Conservation (phyloP, 2,113 vertebrate genomes). For the Crotophaga sulcirostris region DNA sequence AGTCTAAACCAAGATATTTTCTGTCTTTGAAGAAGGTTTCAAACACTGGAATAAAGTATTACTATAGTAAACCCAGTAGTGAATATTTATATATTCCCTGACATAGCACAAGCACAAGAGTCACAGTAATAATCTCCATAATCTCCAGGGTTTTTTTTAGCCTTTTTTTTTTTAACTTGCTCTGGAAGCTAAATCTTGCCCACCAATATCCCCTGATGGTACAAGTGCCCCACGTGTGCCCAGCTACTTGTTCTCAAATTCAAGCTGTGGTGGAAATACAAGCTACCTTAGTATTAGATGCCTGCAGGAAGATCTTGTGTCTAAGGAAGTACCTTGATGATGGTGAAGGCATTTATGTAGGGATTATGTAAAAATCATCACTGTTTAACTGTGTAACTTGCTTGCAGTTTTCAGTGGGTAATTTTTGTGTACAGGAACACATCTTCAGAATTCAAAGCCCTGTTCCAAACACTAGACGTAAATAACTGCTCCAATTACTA, state of each 20-base stretch:
- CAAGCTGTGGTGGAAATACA: not conserved
- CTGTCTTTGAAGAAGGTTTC: not conserved
- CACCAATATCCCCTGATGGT: rapidly evolving
- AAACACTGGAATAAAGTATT: not conserved
- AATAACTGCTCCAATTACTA: not conserved
- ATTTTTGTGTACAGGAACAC: not conserved
- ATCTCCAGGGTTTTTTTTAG: not conserved
- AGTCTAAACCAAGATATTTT: not conserved
- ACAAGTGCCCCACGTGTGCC: not conserved
- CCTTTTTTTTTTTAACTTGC: too few relatives aligned
- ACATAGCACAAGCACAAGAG: not conserved
- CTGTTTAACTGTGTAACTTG: not conserved
- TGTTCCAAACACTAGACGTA: not conserved
- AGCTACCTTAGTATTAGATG: not conserved
- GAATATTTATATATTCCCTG: not conserved
- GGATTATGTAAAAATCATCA: not conserved
- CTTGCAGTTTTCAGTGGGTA: not conserved
- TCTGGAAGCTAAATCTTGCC: not conserved
- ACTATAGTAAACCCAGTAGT: not conserved
- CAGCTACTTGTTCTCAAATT: not conserved
- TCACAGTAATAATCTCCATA: not conserved
- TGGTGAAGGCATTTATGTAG: not conserved
- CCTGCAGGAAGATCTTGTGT: not conserved
- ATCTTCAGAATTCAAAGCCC: not conserved
- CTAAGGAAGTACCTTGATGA: not conserved